phyloP scores from a whole-genome alignment of 2,888 invertebrate species.

The Drosophila quinaria region DNA sequence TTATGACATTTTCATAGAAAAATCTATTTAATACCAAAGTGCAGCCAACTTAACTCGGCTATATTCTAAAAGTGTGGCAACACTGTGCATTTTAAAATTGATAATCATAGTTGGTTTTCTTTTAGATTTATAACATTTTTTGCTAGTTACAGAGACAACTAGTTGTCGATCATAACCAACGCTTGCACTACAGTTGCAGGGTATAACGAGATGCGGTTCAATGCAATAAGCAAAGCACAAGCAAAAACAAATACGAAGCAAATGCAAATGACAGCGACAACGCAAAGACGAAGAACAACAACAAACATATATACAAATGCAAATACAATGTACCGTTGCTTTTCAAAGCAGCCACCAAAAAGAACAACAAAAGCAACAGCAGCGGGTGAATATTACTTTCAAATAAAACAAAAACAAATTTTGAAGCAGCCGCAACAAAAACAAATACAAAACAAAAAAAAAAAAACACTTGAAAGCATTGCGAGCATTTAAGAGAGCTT shows the following conservation, averaged over 20 bases:
- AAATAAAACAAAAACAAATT: conserved; percentile 39
- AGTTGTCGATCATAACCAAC: neutral
- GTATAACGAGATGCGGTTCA: conserved; percentile 31
- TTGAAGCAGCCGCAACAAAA: conserved; percentile 19
- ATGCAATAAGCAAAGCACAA: conserved; percentile 56
- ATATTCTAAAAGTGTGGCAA: too few relatives aligned
- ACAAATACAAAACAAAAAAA: conserved; percentile 16
- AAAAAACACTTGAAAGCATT: conserved; percentile 14
- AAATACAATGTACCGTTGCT: conserved; percentile 58
- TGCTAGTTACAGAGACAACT: too few relatives aligned
- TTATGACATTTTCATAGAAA: too few relatives aligned
- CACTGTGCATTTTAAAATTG: too few relatives aligned
- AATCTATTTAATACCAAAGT: too few relatives aligned
- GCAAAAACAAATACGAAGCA: conserved; percentile 38
- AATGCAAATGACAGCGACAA: conserved; percentile 26
- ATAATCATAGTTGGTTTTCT: too few relatives aligned
- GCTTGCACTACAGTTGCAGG: neutral
- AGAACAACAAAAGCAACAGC: conserved; percentile 24
- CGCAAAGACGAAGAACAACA: conserved; percentile 13
- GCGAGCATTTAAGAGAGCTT: conserved; percentile 39
- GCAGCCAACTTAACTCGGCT: neutral
- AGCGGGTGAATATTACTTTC: conserved; percentile 48
- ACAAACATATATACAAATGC: conserved; percentile 21
- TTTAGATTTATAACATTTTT: neutral
- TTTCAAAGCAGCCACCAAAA: conserved; percentile 32